Evolutionary conservation across 2,797 vertebrate genomes (phyloP).

Genomic region (Crypturellus tataupa): DNA sequence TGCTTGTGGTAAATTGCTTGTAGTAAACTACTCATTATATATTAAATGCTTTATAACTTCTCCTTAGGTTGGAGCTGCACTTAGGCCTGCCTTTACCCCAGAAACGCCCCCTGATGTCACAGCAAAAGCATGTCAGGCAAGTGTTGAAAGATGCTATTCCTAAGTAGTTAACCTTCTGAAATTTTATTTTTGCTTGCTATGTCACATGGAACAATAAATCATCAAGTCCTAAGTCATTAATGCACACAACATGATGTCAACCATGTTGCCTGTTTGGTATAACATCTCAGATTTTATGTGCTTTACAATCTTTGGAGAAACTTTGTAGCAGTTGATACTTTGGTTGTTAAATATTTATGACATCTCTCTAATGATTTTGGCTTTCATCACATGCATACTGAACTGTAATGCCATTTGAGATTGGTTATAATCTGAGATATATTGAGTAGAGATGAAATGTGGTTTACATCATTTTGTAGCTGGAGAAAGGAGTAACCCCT

Average conservation of each 20-base stretch:
- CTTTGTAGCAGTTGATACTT: background rate
- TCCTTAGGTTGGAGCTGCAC: slow-evolving; percentile 91
- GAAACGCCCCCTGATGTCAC: slow-evolving; percentile 93
- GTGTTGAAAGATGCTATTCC: slow-evolving; percentile 46
- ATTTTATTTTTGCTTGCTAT: background rate
- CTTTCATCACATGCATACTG: background rate
- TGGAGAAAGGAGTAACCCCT: background rate
- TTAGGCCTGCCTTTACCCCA: slow-evolving; percentile 91
- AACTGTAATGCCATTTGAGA: background rate
- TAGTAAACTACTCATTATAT: background rate
- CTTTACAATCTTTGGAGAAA: background rate
- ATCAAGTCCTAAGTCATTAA: background rate
- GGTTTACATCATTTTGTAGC: background rate
- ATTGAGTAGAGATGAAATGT: background rate
- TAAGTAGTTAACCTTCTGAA: background rate
- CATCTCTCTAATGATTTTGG: background rate
- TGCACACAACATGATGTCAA: background rate
- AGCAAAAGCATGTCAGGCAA: slow-evolving; percentile 94
- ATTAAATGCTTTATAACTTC: slow-evolving; percentile 32
- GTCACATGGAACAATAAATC: background rate
- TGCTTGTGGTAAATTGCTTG: background rate
- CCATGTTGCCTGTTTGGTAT: background rate
- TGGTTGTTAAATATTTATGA: background rate
- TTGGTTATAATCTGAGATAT: background rate
- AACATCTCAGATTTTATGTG: background rate